Evolutionary conservation across 2,888 invertebrate species (phyloP), one percentile per base, ranked within the genome.

Genomic region (Ernsta delagoae): DNA sequence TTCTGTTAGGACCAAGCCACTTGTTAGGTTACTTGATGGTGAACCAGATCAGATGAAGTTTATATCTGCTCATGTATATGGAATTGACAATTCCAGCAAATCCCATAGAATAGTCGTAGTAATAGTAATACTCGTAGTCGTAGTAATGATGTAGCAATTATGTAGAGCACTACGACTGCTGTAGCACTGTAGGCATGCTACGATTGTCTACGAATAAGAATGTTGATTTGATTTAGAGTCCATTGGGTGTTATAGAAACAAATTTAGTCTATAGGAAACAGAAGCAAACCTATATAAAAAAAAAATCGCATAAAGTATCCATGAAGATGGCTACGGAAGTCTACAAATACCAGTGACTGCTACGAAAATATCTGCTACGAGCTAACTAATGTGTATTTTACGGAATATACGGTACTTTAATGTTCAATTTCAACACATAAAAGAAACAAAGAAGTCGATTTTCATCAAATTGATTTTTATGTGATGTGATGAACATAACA

Each of bases 1-100:
- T 61, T 67, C 54, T 61, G 67, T 53, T 36, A 41, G 34, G 16
- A 43, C 16, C 31, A 41, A 61, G 24, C 24, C 24, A 24, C 24
- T 24, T 24, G 45, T 54, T 67, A 8, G 34, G 53, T 12, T 12
- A 31, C 34, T 56, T 31, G 36, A 7, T 7, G 24, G 16, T 24
- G 31, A 64, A 43, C 11, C 54, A 9, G 4, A 36, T 11, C 31
- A 41, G 54, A 57, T 57, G 57, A 57, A 6, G 3, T n/a, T 54
- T 4, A 6, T 3, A 5, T 24, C 6, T 2, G 9, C 1, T 54
- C 8, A 24, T 9, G 7, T 8, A 24, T 54, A 54, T 0, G 5
- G 7, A 39, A 39, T 39, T 6, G 8, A 54, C 9, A 31, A 8
- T 54, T 54, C 8, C 1, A 5, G 53, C 16, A 48, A 12, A 12